Percentiles rank a stretch among this genome's conserved stretches.
These are phyloP conservation scores for Notiomystis cincta DNA, from an alignment of 2,113 vertebrate genomes.

Conservation along the genomic window DNA sequence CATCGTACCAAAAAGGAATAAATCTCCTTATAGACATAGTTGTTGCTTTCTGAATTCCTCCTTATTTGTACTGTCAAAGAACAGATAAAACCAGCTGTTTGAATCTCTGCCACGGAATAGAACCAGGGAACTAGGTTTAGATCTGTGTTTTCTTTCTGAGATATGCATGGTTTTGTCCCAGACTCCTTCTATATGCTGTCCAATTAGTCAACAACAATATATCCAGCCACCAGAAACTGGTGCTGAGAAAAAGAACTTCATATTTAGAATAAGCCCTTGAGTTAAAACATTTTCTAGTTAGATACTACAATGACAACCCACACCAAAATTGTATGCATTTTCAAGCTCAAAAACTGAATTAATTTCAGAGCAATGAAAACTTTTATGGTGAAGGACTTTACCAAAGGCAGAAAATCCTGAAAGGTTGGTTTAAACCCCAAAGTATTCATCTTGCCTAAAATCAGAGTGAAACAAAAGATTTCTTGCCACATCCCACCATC, in stretches of 20 bases:
- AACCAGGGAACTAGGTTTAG: background rate
- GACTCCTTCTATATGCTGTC: background rate
- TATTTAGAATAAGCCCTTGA: background rate
- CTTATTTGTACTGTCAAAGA: background rate
- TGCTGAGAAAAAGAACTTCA: background rate
- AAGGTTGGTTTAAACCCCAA: background rate
- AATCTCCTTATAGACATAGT: background rate
- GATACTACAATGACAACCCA: background rate
- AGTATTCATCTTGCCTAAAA: background rate
- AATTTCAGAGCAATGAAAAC: background rate
- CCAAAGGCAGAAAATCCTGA: background rate
- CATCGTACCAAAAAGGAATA: background rate
- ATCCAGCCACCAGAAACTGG: background rate
- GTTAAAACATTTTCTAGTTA: background rate
- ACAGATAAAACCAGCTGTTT: background rate
- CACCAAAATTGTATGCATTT: background rate
- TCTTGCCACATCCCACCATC: background rate
- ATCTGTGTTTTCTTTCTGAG: background rate
- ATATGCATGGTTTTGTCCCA: background rate
- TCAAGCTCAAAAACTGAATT: background rate
- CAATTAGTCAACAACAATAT: background rate
- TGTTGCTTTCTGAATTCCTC: background rate
- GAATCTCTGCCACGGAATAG: background rate
- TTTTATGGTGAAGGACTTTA: background rate
- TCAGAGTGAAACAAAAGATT: background rate